These are phyloP conservation scores for Centropus bengalensis DNA, from an alignment of 2,113 vertebrate genomes.

Conservation along the genomic window DNA sequence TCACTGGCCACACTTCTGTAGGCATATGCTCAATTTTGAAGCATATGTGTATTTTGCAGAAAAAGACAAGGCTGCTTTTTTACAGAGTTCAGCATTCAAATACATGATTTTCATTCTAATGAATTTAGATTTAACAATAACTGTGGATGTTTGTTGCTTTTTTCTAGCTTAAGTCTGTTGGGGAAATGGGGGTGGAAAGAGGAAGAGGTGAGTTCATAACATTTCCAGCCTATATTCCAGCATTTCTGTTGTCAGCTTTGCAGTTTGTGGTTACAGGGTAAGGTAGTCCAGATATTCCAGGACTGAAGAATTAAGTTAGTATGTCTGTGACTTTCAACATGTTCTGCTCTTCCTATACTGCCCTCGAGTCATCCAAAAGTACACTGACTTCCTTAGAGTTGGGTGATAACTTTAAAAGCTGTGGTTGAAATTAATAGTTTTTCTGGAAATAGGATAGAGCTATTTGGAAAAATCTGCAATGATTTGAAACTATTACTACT, in stretches of 20 bases:
- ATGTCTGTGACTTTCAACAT: background rate
- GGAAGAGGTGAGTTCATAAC: slow-evolving; percentile 72
- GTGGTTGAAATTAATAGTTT: background rate
- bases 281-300: slow-evolving; percentile 58
- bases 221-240: slow-evolving; percentile 67
- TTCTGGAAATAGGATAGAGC: background rate
- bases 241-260: slow-evolving; percentile 53
- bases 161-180: slow-evolving; percentile 52
- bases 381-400: background rate
- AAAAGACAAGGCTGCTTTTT: background rate
- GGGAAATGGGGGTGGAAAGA: slow-evolving; percentile 69
- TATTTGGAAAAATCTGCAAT: background rate
- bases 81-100: background rate
- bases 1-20: background rate
- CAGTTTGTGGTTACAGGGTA: slow-evolving; percentile 36
- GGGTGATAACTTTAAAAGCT: background rate
- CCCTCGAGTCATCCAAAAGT: background rate
- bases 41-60: background rate
- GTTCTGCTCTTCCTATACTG: background rate
- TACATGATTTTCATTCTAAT: background rate
- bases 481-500: background rate
- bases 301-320: slow-evolving; percentile 4
- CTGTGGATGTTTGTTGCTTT: slow-evolving; percentile 42
- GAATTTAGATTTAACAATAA: background rate
- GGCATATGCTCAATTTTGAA: background rate